These are phyloP conservation scores for Bombus ignitus DNA, from an alignment of 1,140 invertebrate species.

Conservation along the genomic window DNA sequence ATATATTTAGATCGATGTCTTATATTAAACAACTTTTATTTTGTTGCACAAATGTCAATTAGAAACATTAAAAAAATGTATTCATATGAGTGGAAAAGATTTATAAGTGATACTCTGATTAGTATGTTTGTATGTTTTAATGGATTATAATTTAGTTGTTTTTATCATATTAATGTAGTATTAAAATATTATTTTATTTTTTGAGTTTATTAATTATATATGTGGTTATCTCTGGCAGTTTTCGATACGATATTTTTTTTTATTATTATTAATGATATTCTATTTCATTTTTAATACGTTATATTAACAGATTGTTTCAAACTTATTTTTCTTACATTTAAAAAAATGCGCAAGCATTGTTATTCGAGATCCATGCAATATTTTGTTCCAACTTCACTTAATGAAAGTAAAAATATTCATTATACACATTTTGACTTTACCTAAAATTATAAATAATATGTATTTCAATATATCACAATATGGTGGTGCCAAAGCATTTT, in stretches of 20 bases:
- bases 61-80: neutral
- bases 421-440: constrained; percentile 48
- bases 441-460: constrained; percentile 70
- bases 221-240: constrained; percentile 23
- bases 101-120: neutral
- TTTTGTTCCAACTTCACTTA: constrained; percentile 41
- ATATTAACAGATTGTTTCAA: constrained; percentile 16
- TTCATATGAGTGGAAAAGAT: neutral
- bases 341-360: constrained; percentile 32
- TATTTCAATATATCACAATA: constrained; percentile 78
- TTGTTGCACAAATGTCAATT: constrained; percentile 6
- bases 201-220: neutral
- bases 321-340: constrained; percentile 6
- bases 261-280: constrained; percentile 14
- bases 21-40: constrained; percentile 10
- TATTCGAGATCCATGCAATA: constrained; percentile 44
- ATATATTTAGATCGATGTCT: constrained; percentile 19
- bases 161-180: constrained; percentile 32
- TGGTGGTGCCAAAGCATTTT: constrained; percentile 70
- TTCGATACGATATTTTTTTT: constrained; percentile 6
- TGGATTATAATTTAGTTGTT: neutral
- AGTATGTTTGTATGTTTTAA: neutral
- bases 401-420: constrained; percentile 53
- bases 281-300: constrained; percentile 14
- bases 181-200: constrained; percentile 43